Percentiles rank a stretch among this genome's conserved stretches.
Conservation (phyloP, 2,888 invertebrate genomes). For the Parochlus steinenii region DNA sequence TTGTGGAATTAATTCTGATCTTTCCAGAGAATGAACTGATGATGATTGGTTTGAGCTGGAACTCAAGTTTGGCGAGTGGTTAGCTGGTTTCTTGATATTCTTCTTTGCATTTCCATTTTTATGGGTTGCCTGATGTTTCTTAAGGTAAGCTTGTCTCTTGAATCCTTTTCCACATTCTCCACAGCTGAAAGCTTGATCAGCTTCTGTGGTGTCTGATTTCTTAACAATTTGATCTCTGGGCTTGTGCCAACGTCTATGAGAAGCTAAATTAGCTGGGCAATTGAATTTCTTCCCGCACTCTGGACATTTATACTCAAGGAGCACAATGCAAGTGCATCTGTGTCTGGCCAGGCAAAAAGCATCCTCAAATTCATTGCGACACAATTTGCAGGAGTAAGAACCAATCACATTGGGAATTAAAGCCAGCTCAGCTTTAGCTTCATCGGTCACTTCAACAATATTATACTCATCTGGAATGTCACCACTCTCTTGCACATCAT, state of each 20-base stretch:
- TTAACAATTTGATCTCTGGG: slow-evolving; percentile 35
- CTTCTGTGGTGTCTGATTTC: slow-evolving; percentile 23
- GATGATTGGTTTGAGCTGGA: no score
- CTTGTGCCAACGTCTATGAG: slow-evolving; percentile 96
- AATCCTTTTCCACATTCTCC: slow-evolving; percentile 47
- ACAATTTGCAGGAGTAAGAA: slow-evolving; percentile 86
- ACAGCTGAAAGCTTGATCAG: slow-evolving; percentile 36
- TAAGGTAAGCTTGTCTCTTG: slow-evolving; percentile 44
- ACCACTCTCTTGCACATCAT: slow-evolving; percentile 54
- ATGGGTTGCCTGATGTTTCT: slow-evolving; percentile 40
- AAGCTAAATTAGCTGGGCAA: slow-evolving; percentile 92
- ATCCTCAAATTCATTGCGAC: slow-evolving; percentile 81
- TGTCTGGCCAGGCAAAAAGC: slow-evolving; percentile 95
- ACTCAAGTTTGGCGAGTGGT: slow-evolving; percentile 2
- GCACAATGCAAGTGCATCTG: slow-evolving; percentile 87
- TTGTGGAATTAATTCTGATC: slow-evolving; percentile 8
- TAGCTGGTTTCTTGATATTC: neutral
- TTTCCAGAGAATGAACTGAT: slow-evolving; percentile 3
- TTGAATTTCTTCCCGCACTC: slow-evolving; percentile 98
- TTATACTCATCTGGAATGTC: slow-evolving; percentile 94
- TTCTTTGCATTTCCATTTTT: no score
- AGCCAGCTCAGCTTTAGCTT: slow-evolving; percentile 82
- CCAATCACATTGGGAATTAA: slow-evolving; percentile 94
- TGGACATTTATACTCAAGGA: slow-evolving; percentile 93
- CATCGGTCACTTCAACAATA: slow-evolving; percentile 89